These are phyloP conservation scores for Falco cherrug DNA, from an alignment of 2,797 vertebrate genomes.

Conservation along the genomic window DNA sequence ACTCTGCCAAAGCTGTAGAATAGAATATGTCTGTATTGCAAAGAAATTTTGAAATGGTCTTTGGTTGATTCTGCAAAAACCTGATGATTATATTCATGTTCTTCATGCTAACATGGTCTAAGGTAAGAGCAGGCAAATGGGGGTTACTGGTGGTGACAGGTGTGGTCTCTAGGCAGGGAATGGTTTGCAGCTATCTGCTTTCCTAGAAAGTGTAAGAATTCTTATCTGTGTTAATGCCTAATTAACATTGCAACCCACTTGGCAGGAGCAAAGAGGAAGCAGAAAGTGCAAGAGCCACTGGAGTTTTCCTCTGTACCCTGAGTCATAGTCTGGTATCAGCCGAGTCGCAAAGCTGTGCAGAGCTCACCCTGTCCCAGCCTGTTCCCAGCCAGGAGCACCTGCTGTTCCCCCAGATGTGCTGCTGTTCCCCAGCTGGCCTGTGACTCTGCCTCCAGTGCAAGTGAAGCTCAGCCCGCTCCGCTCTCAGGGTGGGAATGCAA, in stretches of 20 bases:
- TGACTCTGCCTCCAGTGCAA: background rate
- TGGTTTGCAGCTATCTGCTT: background rate
- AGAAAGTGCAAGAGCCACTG: background rate
- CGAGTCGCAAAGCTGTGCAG: background rate
- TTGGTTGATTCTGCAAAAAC: background rate
- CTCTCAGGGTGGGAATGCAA: background rate
- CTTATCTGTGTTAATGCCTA: rapidly evolving
- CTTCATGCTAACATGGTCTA: rapidly evolving
- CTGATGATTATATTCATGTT: background rate
- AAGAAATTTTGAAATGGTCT: background rate
- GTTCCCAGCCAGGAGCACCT: background rate
- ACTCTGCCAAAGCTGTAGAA: background rate
- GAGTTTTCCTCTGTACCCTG: background rate
- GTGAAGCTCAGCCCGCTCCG: background rate
- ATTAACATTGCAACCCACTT: background rate
- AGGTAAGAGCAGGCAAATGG: background rate
- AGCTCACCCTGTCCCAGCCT: background rate
- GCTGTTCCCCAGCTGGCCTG: background rate
- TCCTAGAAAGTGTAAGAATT: background rate
- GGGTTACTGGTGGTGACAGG: background rate
- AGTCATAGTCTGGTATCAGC: background rate
- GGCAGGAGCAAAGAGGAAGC: background rate
- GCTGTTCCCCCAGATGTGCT: background rate
- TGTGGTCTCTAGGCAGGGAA: background rate
- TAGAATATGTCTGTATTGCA: background rate